phyloP scores from a whole-genome alignment of 1,140 invertebrate genomes.

The Drosophila grimshawi region DNA sequence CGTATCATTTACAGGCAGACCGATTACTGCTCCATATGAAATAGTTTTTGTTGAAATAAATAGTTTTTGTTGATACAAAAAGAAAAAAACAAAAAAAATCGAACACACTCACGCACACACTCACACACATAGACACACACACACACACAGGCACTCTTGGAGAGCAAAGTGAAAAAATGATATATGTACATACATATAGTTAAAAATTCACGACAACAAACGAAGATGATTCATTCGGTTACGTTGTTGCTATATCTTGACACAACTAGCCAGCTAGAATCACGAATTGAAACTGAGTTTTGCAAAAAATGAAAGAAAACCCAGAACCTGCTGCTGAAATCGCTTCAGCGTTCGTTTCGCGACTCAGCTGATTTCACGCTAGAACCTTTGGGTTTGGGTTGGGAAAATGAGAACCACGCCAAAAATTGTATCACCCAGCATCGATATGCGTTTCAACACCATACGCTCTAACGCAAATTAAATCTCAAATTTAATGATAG shows the following conservation, averaged over 20 bases:
- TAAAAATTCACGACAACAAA: constrained; percentile 45
- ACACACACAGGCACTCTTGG: neutral
- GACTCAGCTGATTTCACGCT: constrained; percentile 44
- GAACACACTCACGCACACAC: constrained; percentile 10
- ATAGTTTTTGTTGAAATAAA: constrained; percentile 55
- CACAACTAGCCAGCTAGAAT: constrained; percentile 60
- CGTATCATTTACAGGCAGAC: constrained; percentile 44
- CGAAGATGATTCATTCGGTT: constrained; percentile 62
- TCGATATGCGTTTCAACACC: constrained; percentile 25
- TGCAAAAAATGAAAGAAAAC: constrained; percentile 60
- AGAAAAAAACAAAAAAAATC: constrained; percentile 34
- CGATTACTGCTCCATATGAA: constrained; percentile 48
- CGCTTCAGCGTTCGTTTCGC: constrained; percentile 13
- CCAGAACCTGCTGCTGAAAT: constrained; percentile 56
- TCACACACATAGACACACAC: neutral
- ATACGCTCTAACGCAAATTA: too few species aligned
- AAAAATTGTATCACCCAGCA: neutral
- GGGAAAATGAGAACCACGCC: neutral
- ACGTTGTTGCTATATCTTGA: constrained; percentile 46
- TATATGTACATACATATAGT: constrained; percentile 15
- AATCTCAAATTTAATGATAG: neutral
- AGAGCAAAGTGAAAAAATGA: constrained; percentile 36
- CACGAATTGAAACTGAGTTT: constrained; percentile 63
- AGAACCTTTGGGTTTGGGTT: constrained; percentile 29
- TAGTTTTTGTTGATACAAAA: constrained; percentile 58